Evolutionary conservation across 2,888 invertebrate genomes (phyloP).

Genomic region (Mayetiola destructor): DNA sequence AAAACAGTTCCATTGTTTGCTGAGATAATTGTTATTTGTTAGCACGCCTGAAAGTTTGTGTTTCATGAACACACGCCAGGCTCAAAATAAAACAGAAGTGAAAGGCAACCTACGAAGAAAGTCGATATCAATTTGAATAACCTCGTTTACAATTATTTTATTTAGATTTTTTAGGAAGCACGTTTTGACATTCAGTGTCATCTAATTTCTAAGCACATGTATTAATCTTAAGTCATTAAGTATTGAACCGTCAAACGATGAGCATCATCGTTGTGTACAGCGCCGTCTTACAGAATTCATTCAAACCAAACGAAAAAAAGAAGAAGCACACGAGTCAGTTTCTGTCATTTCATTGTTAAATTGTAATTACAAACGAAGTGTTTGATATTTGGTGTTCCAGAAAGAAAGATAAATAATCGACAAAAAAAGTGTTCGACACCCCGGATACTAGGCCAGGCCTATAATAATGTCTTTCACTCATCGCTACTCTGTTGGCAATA

Average conservation of each 20-base stretch:
- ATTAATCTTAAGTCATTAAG: too few species aligned
- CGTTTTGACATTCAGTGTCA: slow-evolving; percentile 7
- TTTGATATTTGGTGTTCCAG: slow-evolving; percentile 1
- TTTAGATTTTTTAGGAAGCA: slow-evolving; percentile 5
- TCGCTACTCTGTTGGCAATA: slow-evolving; percentile 33
- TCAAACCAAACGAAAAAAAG: not conserved
- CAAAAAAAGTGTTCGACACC: slow-evolving; percentile 4
- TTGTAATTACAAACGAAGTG: slow-evolving; percentile 11
- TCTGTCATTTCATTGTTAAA: slow-evolving; percentile 13
- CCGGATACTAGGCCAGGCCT: slow-evolving; percentile 11
- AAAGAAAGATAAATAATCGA: slow-evolving; percentile 12
- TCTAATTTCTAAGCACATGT: not conserved
- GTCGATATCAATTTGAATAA: slow-evolving; percentile 5
- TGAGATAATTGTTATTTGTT: not conserved
- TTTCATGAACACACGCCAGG: too few species aligned
- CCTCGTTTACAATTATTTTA: slow-evolving; percentile 1
- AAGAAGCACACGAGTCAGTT: slow-evolving; percentile 13
- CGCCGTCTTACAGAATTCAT: not conserved
- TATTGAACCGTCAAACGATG: too few species aligned
- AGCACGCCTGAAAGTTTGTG: not conserved
- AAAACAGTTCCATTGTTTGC: slow-evolving; percentile 55
- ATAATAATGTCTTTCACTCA: slow-evolving; percentile 38
- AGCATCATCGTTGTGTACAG: not conserved
- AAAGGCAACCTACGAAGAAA: too few species aligned
- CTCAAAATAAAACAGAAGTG: too few species aligned